Conservation (phyloP, 2,797 vertebrate species). For the Crax fasciolata region DNA sequence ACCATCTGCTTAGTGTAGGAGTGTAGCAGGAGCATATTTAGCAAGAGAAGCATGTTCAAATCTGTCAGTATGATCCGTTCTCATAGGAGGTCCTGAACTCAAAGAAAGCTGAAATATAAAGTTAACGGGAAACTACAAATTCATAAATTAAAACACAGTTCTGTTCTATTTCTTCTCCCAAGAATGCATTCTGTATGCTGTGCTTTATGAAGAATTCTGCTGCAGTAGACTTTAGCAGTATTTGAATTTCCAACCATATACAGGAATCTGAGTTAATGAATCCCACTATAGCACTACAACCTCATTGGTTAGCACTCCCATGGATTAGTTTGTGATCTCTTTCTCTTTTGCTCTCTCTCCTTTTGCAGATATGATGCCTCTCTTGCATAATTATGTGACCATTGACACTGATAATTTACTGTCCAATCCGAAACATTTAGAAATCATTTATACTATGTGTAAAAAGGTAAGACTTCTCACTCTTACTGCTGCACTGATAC, state of each 20-base stretch:
- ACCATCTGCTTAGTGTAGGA: neutral
- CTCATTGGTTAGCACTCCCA: neutral
- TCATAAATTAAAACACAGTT: neutral
- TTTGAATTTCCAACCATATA: neutral
- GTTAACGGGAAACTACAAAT: neutral
- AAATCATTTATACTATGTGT: slow-evolving; percentile 97
- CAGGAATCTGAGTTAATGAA: neutral
- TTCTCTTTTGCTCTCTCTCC: slow-evolving; percentile 9
- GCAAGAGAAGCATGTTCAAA: neutral
- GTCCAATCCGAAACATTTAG: slow-evolving; percentile 93
- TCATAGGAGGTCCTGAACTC: neutral
- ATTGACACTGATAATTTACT: slow-evolving; percentile 94
- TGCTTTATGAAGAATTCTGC: neutral
- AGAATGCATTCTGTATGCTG: neutral
- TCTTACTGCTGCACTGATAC: neutral
- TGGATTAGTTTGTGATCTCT: neutral
- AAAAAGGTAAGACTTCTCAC: slow-evolving; percentile 90
- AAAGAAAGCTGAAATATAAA: neutral
- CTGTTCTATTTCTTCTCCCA: neutral
- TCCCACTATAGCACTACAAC: neutral
- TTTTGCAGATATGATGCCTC: slow-evolving; percentile 97
- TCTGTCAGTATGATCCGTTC: slow-evolving; percentile 24
- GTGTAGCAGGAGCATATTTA: neutral
- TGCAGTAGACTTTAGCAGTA: neutral
- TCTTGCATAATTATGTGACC: slow-evolving; percentile 97